Percentiles rank a stretch among this genome's conserved stretches.
Evolutionary conservation across 2,888 invertebrate genomes (phyloP).

Genomic region (Oscheius sp.): DNA sequence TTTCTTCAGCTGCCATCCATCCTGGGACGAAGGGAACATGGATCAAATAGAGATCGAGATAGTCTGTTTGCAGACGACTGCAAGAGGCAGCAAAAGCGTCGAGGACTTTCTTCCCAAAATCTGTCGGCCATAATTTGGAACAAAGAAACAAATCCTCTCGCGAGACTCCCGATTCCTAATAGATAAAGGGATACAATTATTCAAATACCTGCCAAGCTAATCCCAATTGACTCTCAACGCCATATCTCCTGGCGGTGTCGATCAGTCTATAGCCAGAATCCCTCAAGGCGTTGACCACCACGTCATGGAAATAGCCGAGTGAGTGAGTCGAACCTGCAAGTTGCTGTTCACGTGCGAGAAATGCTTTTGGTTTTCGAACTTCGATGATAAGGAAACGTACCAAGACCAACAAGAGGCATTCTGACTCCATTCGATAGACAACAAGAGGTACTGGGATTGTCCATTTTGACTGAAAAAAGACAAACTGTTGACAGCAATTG

Average conservation of each 20-base stretch:
- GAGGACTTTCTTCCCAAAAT: conserved; percentile 68
- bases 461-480: not conserved
- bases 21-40: conserved; percentile 71
- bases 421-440: conserved; percentile 43
- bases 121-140: conserved; percentile 71
- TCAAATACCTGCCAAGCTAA: conserved; percentile 50
- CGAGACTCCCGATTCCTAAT: conserved; percentile 65
- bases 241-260: conserved; percentile 72
- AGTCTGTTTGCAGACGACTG: conserved; percentile 67
- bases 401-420: conserved; percentile 45
- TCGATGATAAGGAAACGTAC: not conserved
- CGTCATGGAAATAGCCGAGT: conserved; percentile 71
- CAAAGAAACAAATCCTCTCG: conserved; percentile 70
- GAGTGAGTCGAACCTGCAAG: conserved; percentile 71
- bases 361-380: conserved; percentile 11
- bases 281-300: conserved; percentile 70
- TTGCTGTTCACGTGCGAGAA: not conserved
- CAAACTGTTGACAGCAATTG: not conserved
- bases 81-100: conserved; percentile 68
- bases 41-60: conserved; percentile 71
- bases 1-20: conserved; percentile 44
- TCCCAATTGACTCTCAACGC: conserved; percentile 69
- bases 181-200: not conserved
- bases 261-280: conserved; percentile 70
- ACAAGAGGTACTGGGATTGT: conserved; percentile 27